Base-by-base conservation (phyloP, 64 coral and sea anemone species). In the Trachythela sp. region DNA sequence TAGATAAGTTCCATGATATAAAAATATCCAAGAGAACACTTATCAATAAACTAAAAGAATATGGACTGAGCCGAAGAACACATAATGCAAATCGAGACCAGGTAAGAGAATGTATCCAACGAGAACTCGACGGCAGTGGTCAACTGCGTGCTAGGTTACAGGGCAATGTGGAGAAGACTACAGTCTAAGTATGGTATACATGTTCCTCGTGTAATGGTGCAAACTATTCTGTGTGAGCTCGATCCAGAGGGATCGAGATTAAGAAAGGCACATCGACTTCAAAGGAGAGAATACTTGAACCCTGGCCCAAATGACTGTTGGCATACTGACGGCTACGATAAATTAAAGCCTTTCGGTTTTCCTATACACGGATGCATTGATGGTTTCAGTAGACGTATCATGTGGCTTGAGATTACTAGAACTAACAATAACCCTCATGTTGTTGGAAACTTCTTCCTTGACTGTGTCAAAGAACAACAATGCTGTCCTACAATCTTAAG, bases 351-450 rank as follows among this genome's bases (percentile, higher is more conserved):
- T 10, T 87, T 17, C 34, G 10, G 54, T 9, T 67, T 87, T 36
- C 64, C 50, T 2, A 87, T 87, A 26, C 59, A 88, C 68, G 87
- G 87, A n/a, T 71, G 59, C 64, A 88, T 88, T 24, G 30, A 87
- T 58, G 85, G 85, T 14, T 87, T 87, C 39, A 87, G 50, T 34
- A 26, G 51, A 48, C 29, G 35, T 54, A 67, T 87, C 17, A 36
- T 87, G 54, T 87, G 86, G 86, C 87, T 88, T 29, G 87, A 88
- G 27, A 70, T 88, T 27, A 26, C 35, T 39, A 60, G 14, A 20
- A n/a, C n/a, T n/a, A n/a, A n/a, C n/a, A n/a, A n/a, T n/a, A n/a
- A n/a, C n/a, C n/a, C n/a, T n/a, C n/a, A n/a, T n/a, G n/a, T n/a
- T n/a, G n/a, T n/a, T n/a, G n/a, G n/a, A n/a, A n/a, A n/a, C n/a